phyloP scores from a whole-genome alignment of 2,888 invertebrate species.

The Agrilus cyanescens region DNA sequence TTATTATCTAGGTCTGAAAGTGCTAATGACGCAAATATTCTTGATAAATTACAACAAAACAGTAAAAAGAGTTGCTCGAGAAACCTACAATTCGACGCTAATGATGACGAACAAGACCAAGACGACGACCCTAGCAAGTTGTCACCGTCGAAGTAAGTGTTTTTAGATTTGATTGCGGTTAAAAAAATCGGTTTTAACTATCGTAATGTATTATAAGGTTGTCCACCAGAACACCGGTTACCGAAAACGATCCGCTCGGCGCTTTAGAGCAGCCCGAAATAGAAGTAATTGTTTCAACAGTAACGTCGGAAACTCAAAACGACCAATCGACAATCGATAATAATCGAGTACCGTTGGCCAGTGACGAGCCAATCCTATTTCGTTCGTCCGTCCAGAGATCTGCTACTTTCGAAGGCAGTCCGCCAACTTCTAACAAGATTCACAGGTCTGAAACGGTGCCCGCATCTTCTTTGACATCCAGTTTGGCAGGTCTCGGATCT shows the following conservation, averaged over 20 bases:
- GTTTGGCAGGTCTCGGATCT: constrained; percentile 68
- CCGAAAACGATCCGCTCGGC: constrained; percentile 85
- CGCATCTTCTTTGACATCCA: constrained; percentile 58
- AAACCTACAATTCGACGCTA: constrained; percentile 44
- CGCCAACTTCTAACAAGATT: constrained; percentile 38
- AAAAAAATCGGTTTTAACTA: not conserved
- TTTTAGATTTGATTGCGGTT: not conserved
- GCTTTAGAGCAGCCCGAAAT: constrained; percentile 45
- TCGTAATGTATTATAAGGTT: constrained; percentile 39
- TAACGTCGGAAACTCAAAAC: constrained; percentile 25
- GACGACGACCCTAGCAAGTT: constrained; percentile 19
- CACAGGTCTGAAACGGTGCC: constrained; percentile 68
- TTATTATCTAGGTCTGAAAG: constrained; percentile 57
- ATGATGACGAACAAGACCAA: constrained; percentile 33
- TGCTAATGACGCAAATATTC: constrained; percentile 67
- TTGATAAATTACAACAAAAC: constrained; percentile 52
- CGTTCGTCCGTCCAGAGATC: constrained; percentile 36
- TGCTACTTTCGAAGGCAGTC: constrained; percentile 43
- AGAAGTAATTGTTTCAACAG: constrained; percentile 10
- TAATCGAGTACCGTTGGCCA: constrained; percentile 35
- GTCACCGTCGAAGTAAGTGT: constrained; percentile 13
- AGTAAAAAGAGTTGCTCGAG: constrained; percentile 42
- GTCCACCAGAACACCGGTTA: constrained; percentile 73
- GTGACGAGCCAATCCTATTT: constrained; percentile 60
- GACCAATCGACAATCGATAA: constrained; percentile 23